Conservation (phyloP, 2,797 vertebrate species). For the Pipistrellus pipistrellus region DNA sequence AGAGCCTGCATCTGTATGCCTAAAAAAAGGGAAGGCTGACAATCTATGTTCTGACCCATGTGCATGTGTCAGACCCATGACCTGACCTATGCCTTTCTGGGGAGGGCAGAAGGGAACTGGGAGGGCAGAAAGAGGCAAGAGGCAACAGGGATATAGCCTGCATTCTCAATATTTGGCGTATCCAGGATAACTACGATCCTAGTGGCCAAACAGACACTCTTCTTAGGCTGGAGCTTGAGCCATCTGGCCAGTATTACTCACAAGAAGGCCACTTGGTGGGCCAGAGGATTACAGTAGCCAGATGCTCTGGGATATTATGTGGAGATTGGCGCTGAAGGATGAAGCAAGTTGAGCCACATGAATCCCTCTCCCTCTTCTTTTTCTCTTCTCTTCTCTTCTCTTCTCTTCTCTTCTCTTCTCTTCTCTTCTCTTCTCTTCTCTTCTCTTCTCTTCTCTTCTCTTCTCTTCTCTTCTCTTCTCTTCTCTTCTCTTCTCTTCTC, state of each 20-base stretch:
- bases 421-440: not conserved
- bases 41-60: not conserved
- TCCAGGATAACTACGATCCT: not conserved
- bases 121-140: not conserved
- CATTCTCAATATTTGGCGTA: not conserved
- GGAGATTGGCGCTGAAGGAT: not conserved
- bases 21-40: not conserved
- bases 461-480: too few relatives aligned
- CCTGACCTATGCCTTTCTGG: not conserved
- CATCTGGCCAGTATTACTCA: not conserved
- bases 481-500: not conserved
- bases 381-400: not conserved
- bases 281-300: not conserved
- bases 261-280: not conserved
- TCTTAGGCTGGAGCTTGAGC: not conserved
- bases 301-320: not conserved
- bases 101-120: not conserved
- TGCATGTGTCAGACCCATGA: not conserved
- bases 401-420: not conserved
- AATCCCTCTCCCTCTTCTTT: not conserved
- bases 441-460: too few relatives aligned
- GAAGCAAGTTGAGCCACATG: not conserved
- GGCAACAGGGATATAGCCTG: not conserved
- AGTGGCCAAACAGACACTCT: not conserved
- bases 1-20: not conserved